Evolutionary conservation across 2,113 vertebrate species (phyloP).

Genomic region (Mesembrinibis cayennensis): DNA sequence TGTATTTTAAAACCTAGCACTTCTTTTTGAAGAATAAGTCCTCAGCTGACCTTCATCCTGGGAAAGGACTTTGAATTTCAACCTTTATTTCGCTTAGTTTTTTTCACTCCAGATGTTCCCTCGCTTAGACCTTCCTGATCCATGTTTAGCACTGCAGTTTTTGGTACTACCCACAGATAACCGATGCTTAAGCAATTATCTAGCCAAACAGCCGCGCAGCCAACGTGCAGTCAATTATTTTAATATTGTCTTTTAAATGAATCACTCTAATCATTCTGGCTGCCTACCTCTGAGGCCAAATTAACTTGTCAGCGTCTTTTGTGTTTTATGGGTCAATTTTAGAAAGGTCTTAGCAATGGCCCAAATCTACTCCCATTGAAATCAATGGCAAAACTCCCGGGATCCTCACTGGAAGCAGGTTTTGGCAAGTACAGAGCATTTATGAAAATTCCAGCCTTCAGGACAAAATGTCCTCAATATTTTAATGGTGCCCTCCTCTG

Average conservation of each 20-base stretch:
- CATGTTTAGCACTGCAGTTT: not conserved
- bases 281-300: slow-evolving; percentile 27
- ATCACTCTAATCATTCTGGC: not conserved
- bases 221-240: slow-evolving; percentile 21
- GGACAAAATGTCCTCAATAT: slow-evolving; percentile 14
- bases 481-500: not conserved
- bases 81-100: not conserved
- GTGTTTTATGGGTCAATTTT: slow-evolving; percentile 28
- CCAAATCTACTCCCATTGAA: not conserved
- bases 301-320: slow-evolving; percentile 39
- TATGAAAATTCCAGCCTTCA: slow-evolving; percentile 4
- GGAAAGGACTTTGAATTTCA: not conserved
- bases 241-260: slow-evolving; percentile 53
- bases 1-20: not conserved
- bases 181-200: not conserved
- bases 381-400: not conserved
- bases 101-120: not conserved
- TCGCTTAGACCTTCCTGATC: not conserved
- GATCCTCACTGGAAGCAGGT: not conserved
- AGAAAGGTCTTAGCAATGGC: not conserved
- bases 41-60: not conserved
- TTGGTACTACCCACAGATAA: slow-evolving; percentile 13
- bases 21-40: not conserved
- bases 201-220: not conserved
- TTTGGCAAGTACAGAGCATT: not conserved